Base-by-base conservation (phyloP, 2,113 vertebrate species). In the Gallinago media region DNA sequence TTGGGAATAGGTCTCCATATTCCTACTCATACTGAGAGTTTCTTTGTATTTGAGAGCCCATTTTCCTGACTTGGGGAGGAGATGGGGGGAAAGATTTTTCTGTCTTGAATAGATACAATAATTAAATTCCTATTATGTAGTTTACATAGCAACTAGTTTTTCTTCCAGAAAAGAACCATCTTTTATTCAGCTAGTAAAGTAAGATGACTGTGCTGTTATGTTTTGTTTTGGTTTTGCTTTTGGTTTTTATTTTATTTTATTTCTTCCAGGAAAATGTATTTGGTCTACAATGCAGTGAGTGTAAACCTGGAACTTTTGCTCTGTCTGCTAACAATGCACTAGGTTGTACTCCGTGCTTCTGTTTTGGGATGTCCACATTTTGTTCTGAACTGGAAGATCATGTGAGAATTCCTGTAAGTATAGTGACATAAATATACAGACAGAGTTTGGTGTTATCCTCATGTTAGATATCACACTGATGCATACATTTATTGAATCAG, bases 311-410 rank as follows among this genome's bases (percentile, higher is more conserved):
- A 44, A 98, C 98, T 55, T 99, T 99, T 17, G 98, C 98, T 63
- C 97, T 99, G 29, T 97, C 88, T 3, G 66, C 74, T 3, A 80
- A 93, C 15, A 97, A 98, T 74, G 96, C 98, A 1, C 80, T 95
- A 4, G 99, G 99, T 6, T 99, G 99, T 94, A 98, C 95, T 23
- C 97, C 92, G 0, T 99, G 99, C 91, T 99, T 99, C 98, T 99
- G 99, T 95, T 99, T 98, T 4, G 99, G 99, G 21, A 90, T 99
- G 25, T 98, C 99, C 4, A 79, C 68, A 1, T 76, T 95, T 62
- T 99, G 99, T 89, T 98, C 97, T 1, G 99, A 99, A 90, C 74
- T 97, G 21, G 97, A 99, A 83, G 99, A 98, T 5, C 96, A 99
- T 2, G 92, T 98, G 90, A 97, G 98, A 95, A 96, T 92, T 25